Base-by-base conservation (phyloP, 2,113 vertebrate species). In the Gymnarchus niloticus region DNA sequence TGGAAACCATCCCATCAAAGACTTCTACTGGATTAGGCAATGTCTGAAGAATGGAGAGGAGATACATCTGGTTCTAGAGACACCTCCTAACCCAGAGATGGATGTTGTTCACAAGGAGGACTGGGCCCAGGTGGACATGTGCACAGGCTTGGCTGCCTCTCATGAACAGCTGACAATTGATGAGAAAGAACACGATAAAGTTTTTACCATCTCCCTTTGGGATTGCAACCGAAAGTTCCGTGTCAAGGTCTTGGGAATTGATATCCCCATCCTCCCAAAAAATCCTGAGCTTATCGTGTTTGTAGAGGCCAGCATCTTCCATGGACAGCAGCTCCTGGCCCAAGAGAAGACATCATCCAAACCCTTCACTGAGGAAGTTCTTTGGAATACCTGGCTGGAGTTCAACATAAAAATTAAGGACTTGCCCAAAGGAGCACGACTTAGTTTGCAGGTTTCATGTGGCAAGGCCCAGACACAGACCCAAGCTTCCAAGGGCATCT, bases 121-220 rank as follows among this genome's bases (percentile, higher is more conserved):
- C 87, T 99, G 98, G 98, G 96, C 97, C 0, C 95, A 98, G 87
- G 98, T 99, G 85, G 98, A 99, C 33, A 97, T 99, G 90, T 99
- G 97, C 91, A 99, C 97, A 0, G 98, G 98, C 44, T 97, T 98
- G 5, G 96, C 97, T 25, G 98, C 97, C 85, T 97, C 98, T 85
- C 97, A 99, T 0, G 98, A 99, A 89, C 98, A 99, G 87, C 78
- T 99, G 88, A 99, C 97, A n/a, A 96, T 99, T 84, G 94, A 97
- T 0, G 97, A 96, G 87, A 99, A 98, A 88, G 97, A 99, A 92
- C 97, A 99, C 0, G 98, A 99, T 57, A 96, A 95, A 6, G 96
- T 99, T 49, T 99, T 99, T 89, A 99, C 97, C n/a, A 95, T 99
- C 91, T 99, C 98, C 4, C 92, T 99, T 90, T 99, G 98, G 98